Evolutionary conservation across 2,797 vertebrate species (phyloP), one percentile per base, ranked within the genome.

Genomic region (Chromobotia macracanthus): DNA sequence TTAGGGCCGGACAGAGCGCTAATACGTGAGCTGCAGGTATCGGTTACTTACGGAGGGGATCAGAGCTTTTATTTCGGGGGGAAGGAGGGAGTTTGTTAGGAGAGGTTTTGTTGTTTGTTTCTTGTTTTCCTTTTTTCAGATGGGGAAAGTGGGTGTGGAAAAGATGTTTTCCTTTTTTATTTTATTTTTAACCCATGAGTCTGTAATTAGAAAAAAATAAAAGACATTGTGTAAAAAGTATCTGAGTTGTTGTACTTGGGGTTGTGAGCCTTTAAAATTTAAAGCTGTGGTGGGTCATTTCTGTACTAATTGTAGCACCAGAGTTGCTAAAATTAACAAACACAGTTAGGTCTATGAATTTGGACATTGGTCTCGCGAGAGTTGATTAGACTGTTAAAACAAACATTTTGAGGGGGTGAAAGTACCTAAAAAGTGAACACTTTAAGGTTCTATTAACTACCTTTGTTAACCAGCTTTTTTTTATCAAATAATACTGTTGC

Each of bases 111-210:
- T 80, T 58, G 51, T 83, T 86, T 87, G 68, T 84, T 82, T 80
- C 64, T 23, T 58, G 38, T 81, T 82, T 80, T 72, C n/a, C 58
- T 70, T 82, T 82, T 85, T 82, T 46, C 81, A 85, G 82, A 83
- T 19, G 78, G 83, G n/a, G 85, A 85, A 84, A 85, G 83, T 82
- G 91, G 91, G 90, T 92, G 90, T 89, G 86, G 85, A 83, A 41
- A 80, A 81, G 85, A 81, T 90, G 88, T 91, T 94, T n/a, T 92
- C 82, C 87, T 92, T 93, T 92, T 91, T 87, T 88, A 91, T 93
- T 92, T 91, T 87, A 91, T 94, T 95, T 95, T 95, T 93, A 94
- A 93, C 92, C 93, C 92, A 93, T 93, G 87, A 94, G 91, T 93
- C 91, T 95, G 94, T 95, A 93, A 93, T 94, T 93, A 93, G 90